phyloP scores from a whole-genome alignment of 2,113 vertebrate species.

The Cervus canadensis region DNA sequence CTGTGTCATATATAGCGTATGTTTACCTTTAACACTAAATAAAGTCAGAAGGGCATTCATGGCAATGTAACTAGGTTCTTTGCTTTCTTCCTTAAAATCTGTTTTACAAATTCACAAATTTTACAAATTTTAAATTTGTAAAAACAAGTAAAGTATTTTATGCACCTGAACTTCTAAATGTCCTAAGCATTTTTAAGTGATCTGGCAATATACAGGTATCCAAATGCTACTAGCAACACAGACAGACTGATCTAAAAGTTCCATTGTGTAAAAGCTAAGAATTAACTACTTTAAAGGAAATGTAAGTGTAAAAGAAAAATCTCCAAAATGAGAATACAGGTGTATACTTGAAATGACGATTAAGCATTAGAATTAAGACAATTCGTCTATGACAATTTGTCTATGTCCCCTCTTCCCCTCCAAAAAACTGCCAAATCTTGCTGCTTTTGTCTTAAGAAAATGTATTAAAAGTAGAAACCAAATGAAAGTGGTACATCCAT shows the following conservation, averaged over 20 bases:
- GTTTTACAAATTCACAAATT: background rate
- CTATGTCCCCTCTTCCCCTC: background rate
- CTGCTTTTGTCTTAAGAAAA: background rate
- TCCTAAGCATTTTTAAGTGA: background rate
- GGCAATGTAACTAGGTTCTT: background rate
- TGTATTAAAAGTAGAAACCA: constrained; percentile 66
- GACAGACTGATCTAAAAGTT: background rate
- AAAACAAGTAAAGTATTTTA: background rate
- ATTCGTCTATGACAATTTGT: background rate
- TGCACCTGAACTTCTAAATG: background rate
- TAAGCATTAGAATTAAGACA: background rate
- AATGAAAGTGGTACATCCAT: constrained; percentile 11
- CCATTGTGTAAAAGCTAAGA: background rate
- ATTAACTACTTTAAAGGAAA: background rate
- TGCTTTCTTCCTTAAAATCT: background rate
- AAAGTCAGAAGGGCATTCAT: background rate
- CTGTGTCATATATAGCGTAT: background rate
- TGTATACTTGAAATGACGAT: background rate
- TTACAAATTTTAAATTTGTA: background rate
- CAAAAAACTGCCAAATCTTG: background rate
- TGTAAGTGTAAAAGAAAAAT: background rate
- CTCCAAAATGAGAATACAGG: background rate
- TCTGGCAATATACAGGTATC: background rate
- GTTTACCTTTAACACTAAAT: background rate
- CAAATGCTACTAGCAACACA: background rate